Percentiles rank a stretch among this genome's conserved stretches.
These are phyloP conservation scores for Hippasteria phrygiana DNA, from an alignment of 53 echinoderm and acorn worm species.

Conservation along the genomic window DNA sequence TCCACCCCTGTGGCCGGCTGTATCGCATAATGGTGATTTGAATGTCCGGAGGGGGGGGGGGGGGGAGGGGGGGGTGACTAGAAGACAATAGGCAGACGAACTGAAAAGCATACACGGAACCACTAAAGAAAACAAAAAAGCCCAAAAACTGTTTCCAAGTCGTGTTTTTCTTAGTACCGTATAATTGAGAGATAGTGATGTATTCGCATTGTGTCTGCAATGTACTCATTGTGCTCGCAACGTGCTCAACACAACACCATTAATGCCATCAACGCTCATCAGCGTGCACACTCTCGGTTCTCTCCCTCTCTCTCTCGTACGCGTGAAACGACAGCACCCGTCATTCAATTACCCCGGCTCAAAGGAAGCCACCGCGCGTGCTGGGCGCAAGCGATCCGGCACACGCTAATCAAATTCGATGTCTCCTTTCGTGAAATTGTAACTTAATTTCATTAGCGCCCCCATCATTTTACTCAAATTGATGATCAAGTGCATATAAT, in stretches of 20 bases:
- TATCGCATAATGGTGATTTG: background rate
- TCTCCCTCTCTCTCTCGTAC: background rate
- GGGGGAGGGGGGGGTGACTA: background rate
- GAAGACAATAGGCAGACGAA: background rate
- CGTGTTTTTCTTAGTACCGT: background rate
- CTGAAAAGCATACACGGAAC: background rate
- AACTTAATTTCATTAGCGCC: constrained; percentile 65
- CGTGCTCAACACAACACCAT: background rate
- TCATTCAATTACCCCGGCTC: constrained; percentile 44
- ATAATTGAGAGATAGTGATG: background rate
- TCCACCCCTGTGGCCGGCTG: background rate
- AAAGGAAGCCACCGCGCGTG: constrained; percentile 55
- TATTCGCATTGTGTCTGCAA: background rate
- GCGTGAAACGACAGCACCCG: background rate
- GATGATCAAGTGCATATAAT: constrained; percentile 67
- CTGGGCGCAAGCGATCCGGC: constrained; percentile 23
- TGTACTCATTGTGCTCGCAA: background rate
- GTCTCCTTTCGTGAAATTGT: constrained; percentile 61
- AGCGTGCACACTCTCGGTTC: background rate
- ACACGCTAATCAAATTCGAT: constrained; percentile 51
- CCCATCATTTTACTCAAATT: constrained; percentile 62
- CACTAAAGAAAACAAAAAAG: background rate
- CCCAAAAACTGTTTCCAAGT: constrained; percentile 38
- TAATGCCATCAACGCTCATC: background rate
- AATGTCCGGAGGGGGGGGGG: background rate